Base-by-base conservation (phyloP, 37 sponge, comb jelly and placozoan species). In the Oopsacas minuta region DNA sequence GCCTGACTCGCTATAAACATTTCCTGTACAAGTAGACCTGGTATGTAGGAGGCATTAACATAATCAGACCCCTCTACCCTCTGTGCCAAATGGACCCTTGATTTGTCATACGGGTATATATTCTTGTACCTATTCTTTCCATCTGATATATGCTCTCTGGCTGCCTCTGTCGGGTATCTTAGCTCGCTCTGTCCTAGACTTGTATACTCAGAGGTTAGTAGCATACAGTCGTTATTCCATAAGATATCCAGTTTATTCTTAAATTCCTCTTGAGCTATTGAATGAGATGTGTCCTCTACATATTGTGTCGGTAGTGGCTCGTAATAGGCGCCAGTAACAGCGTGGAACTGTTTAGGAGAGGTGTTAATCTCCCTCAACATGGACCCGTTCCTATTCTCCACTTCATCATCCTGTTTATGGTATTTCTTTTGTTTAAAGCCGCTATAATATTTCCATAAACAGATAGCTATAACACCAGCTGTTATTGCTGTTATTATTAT, bases 121-220 rank as follows among this genome's bases (percentile, higher is more conserved):
- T 61, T 61, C 75, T 61, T 61, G 75, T 61, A 61, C 17, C 75
- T 25, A 12, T 61, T 61, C 75, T 61, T 61, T 34, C 75, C 75
- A n/a, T 61, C 30, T 25, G 75, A 32, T 10, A 61, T 61, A 34
- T 61, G 75, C 17, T 61, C 75, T 34, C 75, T 61, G 22, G 75
- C 75, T 25, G 75, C 75, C 75, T 61, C 75, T 3, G 75, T 61
- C 32, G 75, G 28, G 75, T 61, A 61, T 34, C 75, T 3, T 3
- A 61, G 75, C 75, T 61, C 75, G 75, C 75, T 61, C 75, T 25
- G 75, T 5, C 75, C 75, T 3, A 61, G 75, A 10, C 32, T 3
- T 10, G 20, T 61, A 34, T 20, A 61, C 75, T 61, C 75, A 3
- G 75, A 3, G 75, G 20, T 61, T 3, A 61, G 75, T 12, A 61